These are phyloP conservation scores for Pteruthius melanotis DNA, from an alignment of 2,113 vertebrate genomes.

Conservation along the genomic window DNA sequence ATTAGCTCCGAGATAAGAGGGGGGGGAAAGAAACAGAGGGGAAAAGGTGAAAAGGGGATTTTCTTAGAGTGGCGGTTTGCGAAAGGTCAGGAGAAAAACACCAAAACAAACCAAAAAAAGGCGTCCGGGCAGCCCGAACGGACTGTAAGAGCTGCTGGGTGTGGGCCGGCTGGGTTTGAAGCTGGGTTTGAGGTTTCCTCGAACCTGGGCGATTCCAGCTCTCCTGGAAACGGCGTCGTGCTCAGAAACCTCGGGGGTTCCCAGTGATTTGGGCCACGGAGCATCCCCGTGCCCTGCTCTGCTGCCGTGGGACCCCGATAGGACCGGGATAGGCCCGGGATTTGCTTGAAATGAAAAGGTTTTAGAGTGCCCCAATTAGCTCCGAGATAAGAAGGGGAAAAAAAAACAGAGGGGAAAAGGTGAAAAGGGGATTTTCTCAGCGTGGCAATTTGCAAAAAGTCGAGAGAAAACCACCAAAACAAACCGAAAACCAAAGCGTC, in stretches of 20 bases:
- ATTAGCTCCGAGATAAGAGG: neutral
- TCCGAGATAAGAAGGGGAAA: neutral
- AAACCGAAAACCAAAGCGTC: fast-evolving
- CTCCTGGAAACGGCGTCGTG: neutral
- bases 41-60: neutral
- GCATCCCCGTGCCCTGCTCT: too few species aligned
- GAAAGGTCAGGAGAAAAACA: neutral
- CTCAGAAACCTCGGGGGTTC: neutral
- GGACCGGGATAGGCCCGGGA: too few species aligned
- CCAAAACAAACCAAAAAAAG: neutral
- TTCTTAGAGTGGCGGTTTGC: neutral
- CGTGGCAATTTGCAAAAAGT: fast-evolving
- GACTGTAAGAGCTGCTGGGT: neutral
- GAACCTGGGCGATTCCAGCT: neutral
- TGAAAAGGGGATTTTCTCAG: neutral
- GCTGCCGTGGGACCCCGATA: too few species aligned
- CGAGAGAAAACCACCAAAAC: neutral
- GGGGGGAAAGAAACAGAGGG: fast-evolving
- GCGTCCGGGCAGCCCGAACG: neutral
- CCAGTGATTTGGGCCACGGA: too few species aligned
- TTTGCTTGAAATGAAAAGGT: neutral
- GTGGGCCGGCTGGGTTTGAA: neutral
- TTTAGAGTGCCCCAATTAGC: neutral
- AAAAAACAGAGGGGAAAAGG: neutral
- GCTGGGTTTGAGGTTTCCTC: neutral